phyloP scores from a whole-genome alignment of 2,113 vertebrate species.

The Dryoscopus gambensis region DNA sequence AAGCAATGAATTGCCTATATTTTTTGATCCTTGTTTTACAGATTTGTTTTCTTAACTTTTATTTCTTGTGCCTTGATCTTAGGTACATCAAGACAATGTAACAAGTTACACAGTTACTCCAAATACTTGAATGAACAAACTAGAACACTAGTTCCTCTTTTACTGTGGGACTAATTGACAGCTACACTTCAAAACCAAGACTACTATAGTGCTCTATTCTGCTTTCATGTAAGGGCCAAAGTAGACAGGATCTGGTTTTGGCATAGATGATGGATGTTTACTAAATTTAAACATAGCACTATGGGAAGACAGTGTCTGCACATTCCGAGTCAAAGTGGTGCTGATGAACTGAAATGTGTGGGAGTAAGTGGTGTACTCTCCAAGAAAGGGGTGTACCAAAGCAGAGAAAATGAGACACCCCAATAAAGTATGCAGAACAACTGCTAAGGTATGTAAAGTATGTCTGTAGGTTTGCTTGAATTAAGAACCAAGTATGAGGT shows the following conservation, averaged over 20 bases:
- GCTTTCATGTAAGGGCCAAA: neutral
- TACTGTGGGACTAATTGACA: neutral
- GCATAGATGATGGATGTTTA: neutral
- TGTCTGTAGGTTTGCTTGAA: neutral
- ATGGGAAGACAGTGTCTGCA: neutral
- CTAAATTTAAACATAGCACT: neutral
- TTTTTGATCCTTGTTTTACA: neutral
- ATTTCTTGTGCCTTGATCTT: neutral
- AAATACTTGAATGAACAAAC: neutral
- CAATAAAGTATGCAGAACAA: neutral
- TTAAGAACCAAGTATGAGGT: neutral
- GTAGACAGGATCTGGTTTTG: neutral
- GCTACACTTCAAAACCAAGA: neutral
- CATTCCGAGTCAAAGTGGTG: neutral
- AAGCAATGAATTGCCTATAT: neutral
- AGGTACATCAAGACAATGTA: neutral
- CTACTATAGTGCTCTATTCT: neutral
- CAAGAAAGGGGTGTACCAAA: neutral
- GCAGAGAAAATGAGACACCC: neutral
- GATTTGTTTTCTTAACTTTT: neutral
- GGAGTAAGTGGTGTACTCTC: rapidly evolving
- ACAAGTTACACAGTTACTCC: neutral
- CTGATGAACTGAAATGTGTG: neutral
- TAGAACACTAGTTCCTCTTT: neutral
- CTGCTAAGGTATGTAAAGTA: neutral